Percentiles rank a stretch among this genome's conserved stretches.
Conservation (phyloP, 2,888 invertebrate genomes). For the Portevinia maculata region DNA sequence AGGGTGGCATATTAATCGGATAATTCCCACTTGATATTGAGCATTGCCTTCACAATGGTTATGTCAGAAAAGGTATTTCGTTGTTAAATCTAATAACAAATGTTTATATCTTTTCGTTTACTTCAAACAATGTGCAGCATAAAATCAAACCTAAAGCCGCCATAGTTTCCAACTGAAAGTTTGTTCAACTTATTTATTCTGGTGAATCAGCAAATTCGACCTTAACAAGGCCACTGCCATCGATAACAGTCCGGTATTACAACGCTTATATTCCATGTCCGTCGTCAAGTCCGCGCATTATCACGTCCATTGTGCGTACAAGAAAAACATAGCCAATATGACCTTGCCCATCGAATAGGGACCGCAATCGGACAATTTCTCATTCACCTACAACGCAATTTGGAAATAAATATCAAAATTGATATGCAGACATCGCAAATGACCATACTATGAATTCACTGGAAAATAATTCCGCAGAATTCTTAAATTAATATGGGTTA, state of each 20-base stretch:
- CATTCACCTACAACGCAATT: slow-evolving; percentile 58
- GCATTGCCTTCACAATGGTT: not conserved
- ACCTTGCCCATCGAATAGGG: slow-evolving; percentile 62
- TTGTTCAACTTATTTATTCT: not conserved
- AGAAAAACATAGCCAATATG: slow-evolving; percentile 45
- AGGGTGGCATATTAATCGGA: slow-evolving; percentile 56
- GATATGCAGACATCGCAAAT: slow-evolving; percentile 71
- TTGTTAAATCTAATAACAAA: too few relatives aligned
- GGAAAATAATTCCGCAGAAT: slow-evolving; percentile 68
- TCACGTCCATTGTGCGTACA: slow-evolving; percentile 56
- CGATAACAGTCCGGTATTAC: not conserved
- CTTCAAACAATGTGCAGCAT: too few relatives aligned
- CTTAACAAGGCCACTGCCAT: slow-evolving; percentile 64
- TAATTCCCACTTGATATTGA: slow-evolving; percentile 52
- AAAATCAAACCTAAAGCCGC: too few relatives aligned
- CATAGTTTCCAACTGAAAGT: not conserved
- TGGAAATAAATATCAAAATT: slow-evolving; percentile 58
- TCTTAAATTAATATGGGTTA: slow-evolving; percentile 74
- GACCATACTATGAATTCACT: slow-evolving; percentile 67
- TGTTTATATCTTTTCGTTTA: too few relatives aligned
- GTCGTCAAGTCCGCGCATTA: slow-evolving; percentile 51
- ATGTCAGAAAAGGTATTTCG: slow-evolving; percentile 4
- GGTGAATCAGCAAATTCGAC: slow-evolving; percentile 45
- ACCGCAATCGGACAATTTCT: slow-evolving; percentile 50
- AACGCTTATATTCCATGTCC: slow-evolving; percentile 37